A percentile compares a stretch with the other conserved stretches of the same genome.
These are phyloP conservation scores for Tenthredo notha DNA, from an alignment of 2,888 invertebrate species.

Conservation along the genomic window DNA sequence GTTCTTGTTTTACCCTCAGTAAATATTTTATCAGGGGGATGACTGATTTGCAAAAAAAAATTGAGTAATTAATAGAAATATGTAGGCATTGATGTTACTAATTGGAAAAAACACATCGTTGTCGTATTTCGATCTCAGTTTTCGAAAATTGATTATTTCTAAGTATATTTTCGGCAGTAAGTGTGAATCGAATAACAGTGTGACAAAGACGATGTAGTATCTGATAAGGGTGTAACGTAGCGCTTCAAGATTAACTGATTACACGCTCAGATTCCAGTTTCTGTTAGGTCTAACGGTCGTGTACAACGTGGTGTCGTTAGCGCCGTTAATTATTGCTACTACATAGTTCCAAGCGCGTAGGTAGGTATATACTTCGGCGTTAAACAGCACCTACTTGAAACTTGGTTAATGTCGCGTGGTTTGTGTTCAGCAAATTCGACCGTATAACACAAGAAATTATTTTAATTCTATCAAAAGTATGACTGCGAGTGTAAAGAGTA, in stretches of 20 bases:
- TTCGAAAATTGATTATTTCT: not conserved
- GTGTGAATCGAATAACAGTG: conserved; percentile 9
- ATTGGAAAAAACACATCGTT: no score
- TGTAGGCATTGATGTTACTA: no score
- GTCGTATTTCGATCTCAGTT: no score
- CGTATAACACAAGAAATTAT: not conserved
- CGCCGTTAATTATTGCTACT: conserved; percentile 48
- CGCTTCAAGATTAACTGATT: conserved; percentile 47
- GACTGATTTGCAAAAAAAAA: no score
- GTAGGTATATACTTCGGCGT: not conserved
- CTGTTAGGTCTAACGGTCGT: conserved; percentile 47
- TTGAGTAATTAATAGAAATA: no score
- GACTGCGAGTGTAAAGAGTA: not conserved
- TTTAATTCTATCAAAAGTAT: not conserved
- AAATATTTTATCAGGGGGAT: no score
- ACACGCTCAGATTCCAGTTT: conserved; percentile 50
- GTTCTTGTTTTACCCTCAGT: no score
- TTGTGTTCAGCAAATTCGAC: not conserved
- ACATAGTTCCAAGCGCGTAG: conserved; percentile 33
- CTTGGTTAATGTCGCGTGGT: conserved; percentile 23
- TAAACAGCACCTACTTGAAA: conserved; percentile 30
- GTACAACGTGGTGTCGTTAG: conserved; percentile 49
- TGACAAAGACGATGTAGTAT: conserved; percentile 20
- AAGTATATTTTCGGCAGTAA: not conserved
- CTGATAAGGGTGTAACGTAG: conserved; percentile 42